These are phyloP conservation scores for Oreochromis aureus DNA, from an alignment of 2,113 vertebrate species.

Conservation along the genomic window DNA sequence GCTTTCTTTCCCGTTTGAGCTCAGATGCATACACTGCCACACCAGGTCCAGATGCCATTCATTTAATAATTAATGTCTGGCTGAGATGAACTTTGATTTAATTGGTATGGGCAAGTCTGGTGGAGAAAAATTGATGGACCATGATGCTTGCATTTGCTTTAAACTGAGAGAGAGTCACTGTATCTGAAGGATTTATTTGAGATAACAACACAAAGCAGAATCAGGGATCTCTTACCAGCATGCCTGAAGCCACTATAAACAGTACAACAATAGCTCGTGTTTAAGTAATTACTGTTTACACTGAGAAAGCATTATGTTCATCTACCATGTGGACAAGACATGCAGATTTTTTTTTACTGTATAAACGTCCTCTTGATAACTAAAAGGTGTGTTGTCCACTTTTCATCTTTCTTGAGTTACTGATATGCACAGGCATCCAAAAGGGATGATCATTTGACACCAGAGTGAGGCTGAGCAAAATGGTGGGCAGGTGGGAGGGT, in stretches of 20 bases:
- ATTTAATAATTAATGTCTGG: conserved; percentile 71
- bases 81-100: conserved; percentile 69
- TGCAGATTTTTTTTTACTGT: not conserved
- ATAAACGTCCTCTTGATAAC: not conserved
- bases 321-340: conserved; percentile 1
- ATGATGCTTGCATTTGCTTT: conserved; percentile 37
- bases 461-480: not conserved
- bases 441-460: not conserved
- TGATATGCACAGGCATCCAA: not conserved
- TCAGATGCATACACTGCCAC: conserved; percentile 7
- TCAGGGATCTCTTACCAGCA: conserved; percentile 18
- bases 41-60: conserved; percentile 51
- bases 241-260: conserved; percentile 41
- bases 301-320: conserved; percentile 1
- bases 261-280: conserved; percentile 14
- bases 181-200: conserved; percentile 56
- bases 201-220: conserved; percentile 46
- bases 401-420: not conserved
- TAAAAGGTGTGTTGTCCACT: not conserved
- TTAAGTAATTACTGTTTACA: conserved; percentile 29
- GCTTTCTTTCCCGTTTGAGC: not conserved
- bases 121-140: conserved; percentile 54
- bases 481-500: not conserved
- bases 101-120: conserved; percentile 60
- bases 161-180: conserved; percentile 22